Conservation (phyloP, 1,140 invertebrate genomes). For the Helicoverpa armigera region DNA sequence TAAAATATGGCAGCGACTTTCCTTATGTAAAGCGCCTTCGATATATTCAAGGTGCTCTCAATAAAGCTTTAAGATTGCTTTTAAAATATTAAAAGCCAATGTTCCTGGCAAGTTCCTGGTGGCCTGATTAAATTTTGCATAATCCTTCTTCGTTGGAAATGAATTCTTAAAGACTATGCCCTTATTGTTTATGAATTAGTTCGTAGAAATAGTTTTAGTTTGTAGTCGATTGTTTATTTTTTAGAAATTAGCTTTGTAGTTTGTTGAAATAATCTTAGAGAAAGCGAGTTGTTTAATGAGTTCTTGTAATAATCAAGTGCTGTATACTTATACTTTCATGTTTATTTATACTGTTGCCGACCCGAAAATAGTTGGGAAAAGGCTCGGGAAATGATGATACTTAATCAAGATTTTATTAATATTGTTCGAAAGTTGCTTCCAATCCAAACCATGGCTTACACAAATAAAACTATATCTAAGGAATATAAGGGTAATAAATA, state of each 20-base stretch:
- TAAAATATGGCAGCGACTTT: background rate
- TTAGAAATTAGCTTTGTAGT: too few relatives aligned
- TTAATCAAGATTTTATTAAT: too few relatives aligned
- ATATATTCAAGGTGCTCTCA: conserved; percentile 20
- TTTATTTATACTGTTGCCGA: too few relatives aligned
- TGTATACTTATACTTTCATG: too few relatives aligned
- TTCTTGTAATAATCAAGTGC: too few relatives aligned
- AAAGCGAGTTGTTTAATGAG: too few relatives aligned
- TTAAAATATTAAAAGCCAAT: conserved; percentile 31
- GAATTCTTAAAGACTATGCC: background rate
- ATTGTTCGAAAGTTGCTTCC: too few relatives aligned
- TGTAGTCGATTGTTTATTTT: too few relatives aligned
- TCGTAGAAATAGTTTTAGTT: background rate
- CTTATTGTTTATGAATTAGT: background rate
- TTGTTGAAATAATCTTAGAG: too few relatives aligned
- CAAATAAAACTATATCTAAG: background rate
- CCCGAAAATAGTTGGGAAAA: too few relatives aligned
- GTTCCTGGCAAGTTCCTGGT: background rate
- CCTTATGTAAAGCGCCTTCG: background rate
- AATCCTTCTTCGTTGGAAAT: conserved; percentile 9
- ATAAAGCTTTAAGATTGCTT: conserved; percentile 23
- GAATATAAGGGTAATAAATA: background rate
- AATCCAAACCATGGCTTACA: too few relatives aligned
- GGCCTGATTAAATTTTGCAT: conserved; percentile 28
- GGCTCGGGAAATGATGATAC: too few relatives aligned